Conservation (phyloP, 37 sponge, comb jelly and placozoan genomes). For the Haliclona indistincta region DNA sequence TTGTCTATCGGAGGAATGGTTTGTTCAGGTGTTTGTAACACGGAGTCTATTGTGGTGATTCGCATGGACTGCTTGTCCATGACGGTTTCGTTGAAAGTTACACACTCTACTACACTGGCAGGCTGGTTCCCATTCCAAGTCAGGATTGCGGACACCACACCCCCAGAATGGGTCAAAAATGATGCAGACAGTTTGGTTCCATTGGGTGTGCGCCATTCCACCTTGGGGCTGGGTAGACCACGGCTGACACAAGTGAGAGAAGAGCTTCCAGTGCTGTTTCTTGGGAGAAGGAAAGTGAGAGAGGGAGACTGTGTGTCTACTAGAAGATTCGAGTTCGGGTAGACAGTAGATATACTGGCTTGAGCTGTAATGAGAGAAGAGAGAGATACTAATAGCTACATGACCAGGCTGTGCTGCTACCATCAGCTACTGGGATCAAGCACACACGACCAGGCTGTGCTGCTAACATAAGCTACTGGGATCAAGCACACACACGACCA, state of each 20-base stretch:
- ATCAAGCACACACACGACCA: too few relatives aligned
- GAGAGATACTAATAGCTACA: background rate
- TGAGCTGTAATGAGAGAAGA: background rate
- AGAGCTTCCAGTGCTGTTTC: background rate
- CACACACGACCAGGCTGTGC: too few relatives aligned
- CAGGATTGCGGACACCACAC: background rate
- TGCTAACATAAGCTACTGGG: too few relatives aligned
- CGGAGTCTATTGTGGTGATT: too few relatives aligned
- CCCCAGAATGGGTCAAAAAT: background rate
- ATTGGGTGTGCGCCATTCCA: slow-evolving; percentile 11
- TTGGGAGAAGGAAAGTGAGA: background rate
- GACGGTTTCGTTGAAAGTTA: background rate
- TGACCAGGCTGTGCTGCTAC: too few relatives aligned
- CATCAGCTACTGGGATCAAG: too few relatives aligned
- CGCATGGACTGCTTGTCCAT: too few relatives aligned
- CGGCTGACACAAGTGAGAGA: slow-evolving; percentile 23
- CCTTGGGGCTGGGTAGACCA: slow-evolving; percentile 32
- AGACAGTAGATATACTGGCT: background rate
- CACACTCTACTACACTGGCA: background rate
- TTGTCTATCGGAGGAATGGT: too few relatives aligned
- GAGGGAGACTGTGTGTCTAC: background rate
- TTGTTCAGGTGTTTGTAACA: too few relatives aligned
- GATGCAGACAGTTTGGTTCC: background rate
- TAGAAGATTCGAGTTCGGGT: background rate
- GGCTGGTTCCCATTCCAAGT: background rate